Evolutionary conservation across 2,888 invertebrate species (phyloP), one percentile per base, ranked within the genome.

Genomic region (Conus canariensis): DNA sequence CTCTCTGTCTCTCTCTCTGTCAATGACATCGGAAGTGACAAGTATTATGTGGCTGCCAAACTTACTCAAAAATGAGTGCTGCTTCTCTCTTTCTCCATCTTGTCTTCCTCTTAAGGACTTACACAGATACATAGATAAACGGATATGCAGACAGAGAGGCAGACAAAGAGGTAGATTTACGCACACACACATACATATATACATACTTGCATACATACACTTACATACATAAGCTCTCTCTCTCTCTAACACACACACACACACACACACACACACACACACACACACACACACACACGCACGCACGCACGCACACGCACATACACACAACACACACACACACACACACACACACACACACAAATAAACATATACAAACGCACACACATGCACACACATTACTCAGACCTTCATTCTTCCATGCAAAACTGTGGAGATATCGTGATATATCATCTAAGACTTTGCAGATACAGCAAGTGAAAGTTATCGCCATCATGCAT

Each of bases 181-280:
- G 8, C 82, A 82, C 82, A 56, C 56, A 82, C 82, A 56, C 82
- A 82, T 45, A 82, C 45, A 82, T 45, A 58, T 58, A 82, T 45
- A 82, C 82, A 82, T 30, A 30, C 30, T 30, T 30, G 30, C 30
- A 30, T 30, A 30, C 45, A 30, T 5, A 30, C 45, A 25, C 30
- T 3, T 1, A 30, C 80, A 80, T n/a, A 80, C 80, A 30, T 30
- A 30, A 30, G 30, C 30, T 30, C 30, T 30, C 30, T 30, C 30
- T 30, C 30, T 30, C 30, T 30, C 30, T 30, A 30, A 80, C 80
- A 25, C 25, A 25, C 25, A 25, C 80, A 80, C 80, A 80, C 80
- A 80, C 80, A 80, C 80, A 80, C 80, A 45, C 80, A 45, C 80
- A 45, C 80, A 45, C 80, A 45, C 80, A 80, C 80, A 45, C 80